Percentiles rank a stretch among this genome's conserved stretches.
Conservation (phyloP, 2,888 invertebrate genomes). For the Neoaliturus tenellus region DNA sequence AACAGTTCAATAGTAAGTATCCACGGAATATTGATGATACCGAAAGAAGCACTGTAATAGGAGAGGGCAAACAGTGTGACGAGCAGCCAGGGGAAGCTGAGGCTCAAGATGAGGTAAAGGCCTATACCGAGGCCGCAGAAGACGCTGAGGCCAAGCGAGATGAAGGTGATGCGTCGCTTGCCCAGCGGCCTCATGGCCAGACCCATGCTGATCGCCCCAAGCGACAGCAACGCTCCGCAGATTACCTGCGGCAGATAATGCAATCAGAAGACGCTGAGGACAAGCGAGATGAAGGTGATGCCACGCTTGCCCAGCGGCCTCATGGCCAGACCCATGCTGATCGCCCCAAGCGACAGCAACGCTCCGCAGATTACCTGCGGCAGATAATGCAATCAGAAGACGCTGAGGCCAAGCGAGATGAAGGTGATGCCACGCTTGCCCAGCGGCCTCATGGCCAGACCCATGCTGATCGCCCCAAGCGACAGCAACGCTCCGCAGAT, state of each 20-base stretch:
- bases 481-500: too few species aligned
- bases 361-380: too few species aligned
- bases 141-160: conserved; percentile 45
- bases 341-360: too few species aligned
- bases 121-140: conserved; percentile 47
- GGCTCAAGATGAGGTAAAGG: conserved; percentile 66
- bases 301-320: too few species aligned
- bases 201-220: background rate
- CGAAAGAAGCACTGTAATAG: conserved; percentile 73
- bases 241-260: background rate
- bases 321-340: too few species aligned
- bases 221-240: background rate
- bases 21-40: conserved; percentile 67
- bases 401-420: too few species aligned
- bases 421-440: too few species aligned
- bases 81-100: conserved; percentile 58
- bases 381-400: too few species aligned
- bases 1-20: conserved; percentile 37
- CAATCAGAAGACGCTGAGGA: too few species aligned
- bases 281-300: too few species aligned
- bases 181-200: conserved; percentile 44
- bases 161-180: conserved; percentile 55
- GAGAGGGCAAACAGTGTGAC: conserved; percentile 75
- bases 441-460: too few species aligned
- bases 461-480: too few species aligned